Base-by-base conservation (phyloP, 2,797 vertebrate species). In the Babyrousa celebensis region DNA sequence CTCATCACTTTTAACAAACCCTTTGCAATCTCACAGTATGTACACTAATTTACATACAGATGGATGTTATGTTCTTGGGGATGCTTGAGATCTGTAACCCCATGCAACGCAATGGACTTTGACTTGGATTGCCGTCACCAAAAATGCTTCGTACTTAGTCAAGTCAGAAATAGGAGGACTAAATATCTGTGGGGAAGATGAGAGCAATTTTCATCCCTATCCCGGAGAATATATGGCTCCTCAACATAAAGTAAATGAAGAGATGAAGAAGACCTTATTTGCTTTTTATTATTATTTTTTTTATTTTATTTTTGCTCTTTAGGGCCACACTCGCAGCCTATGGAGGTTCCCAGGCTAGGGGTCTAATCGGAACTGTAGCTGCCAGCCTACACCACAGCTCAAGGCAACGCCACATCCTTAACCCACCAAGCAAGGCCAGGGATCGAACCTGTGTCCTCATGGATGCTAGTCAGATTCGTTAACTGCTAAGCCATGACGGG, bases 221-320 rank as follows among this genome's bases (percentile, higher is more conserved):
- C 94, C 94, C 40, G 60, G 62, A 15, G 80, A 75, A 92, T 88
- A 96, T 85, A 7, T 74, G 36, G 16, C 15, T 92, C 43, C 58
- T 93, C 56, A 87, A 68, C 75, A 17, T 48, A 25, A 78, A 74
- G 23, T 48, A 72, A 83, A 75, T 63, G 21, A 92, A 80, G 63
- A 97, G 83, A 82, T 82, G 67, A 88, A 93, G 67, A 94, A 85
- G 74, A 95, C n/a, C 12, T 85, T 62, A 48, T 95, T 96, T 60
- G 92, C 91, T 97, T 97, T 75, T 56, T 62, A 48, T 95, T 96
- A 36, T 36, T 36, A 36, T 36, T 36, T 3, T 36, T 36, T 36
- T 36, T 36, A 36, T 36, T 36, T 36, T 36, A 36, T 36, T 36
- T 36, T 36, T 36, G 36, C 36, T 36, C 36, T 36, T 36, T 36